Evolutionary conservation across 2,888 invertebrate genomes (phyloP).

Genomic region (Altica lythri): DNA sequence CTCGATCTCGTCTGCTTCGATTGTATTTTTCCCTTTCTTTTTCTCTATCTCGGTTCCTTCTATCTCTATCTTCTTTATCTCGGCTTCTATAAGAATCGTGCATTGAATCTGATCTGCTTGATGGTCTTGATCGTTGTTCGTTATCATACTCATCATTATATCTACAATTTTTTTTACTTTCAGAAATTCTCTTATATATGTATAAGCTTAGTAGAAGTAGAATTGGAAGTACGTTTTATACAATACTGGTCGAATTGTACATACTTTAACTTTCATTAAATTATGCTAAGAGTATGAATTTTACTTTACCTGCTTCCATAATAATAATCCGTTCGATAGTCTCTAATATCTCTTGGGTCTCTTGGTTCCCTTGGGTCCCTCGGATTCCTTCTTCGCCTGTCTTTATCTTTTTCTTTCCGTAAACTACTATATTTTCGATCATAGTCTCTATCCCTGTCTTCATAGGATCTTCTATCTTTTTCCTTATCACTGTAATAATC

Average conservation of each 20-base stretch:
- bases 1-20: constrained; percentile 51
- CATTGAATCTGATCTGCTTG: constrained; percentile 56
- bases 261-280: no score
- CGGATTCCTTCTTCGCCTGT: constrained; percentile 51
- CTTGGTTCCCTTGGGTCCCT: constrained; percentile 54
- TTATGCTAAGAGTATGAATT: no score
- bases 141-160: constrained; percentile 54
- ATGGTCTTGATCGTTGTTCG: constrained; percentile 50
- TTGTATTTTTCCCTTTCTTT: constrained; percentile 49
- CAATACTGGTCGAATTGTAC: no score
- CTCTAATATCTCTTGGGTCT: constrained; percentile 46
- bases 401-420: constrained; percentile 54
- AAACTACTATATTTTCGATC: constrained; percentile 54
- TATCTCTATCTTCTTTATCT: constrained; percentile 53
- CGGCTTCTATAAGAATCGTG: constrained; percentile 52
- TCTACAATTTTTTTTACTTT: constrained; percentile 25
- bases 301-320: constrained; percentile 41
- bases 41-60: constrained; percentile 36
- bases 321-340: constrained; percentile 48
- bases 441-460: constrained; percentile 52
- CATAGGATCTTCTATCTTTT: constrained; percentile 57
- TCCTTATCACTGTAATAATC: constrained; percentile 73
- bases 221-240: no score
- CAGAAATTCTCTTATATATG: no score
- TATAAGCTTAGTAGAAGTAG: no score